A percentile compares a stretch with the other conserved stretches of the same genome.
Conservation (phyloP, 2,888 invertebrate genomes). For the Tiliacea citrago region DNA sequence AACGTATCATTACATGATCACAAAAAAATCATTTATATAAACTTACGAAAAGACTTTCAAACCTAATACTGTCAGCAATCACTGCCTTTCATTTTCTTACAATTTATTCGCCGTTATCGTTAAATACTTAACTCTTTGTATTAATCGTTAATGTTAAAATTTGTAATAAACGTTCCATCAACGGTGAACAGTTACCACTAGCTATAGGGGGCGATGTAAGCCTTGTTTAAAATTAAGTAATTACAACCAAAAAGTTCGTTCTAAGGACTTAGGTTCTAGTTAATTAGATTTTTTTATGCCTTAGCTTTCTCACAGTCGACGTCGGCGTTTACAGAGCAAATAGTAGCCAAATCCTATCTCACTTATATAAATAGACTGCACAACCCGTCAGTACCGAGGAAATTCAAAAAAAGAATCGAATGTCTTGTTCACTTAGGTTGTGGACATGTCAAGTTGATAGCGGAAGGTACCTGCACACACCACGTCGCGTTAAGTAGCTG, state of each 20-base stretch:
- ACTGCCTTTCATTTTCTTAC: slow-evolving; percentile 82
- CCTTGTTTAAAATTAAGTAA: slow-evolving; percentile 85
- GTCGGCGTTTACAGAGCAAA: slow-evolving; percentile 65
- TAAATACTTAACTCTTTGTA: slow-evolving; percentile 77
- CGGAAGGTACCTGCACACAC: slow-evolving; percentile 46
- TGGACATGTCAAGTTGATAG: slow-evolving; percentile 33
- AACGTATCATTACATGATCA: slow-evolving; percentile 50
- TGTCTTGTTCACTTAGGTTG: slow-evolving; percentile 41
- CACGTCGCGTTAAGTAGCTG: slow-evolving; percentile 47
- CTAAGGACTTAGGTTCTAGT: slow-evolving; percentile 90
- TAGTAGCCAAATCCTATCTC: slow-evolving; percentile 51
- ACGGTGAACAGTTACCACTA: slow-evolving; percentile 91
- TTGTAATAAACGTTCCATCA: slow-evolving; percentile 88
- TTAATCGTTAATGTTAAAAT: slow-evolving; percentile 86
- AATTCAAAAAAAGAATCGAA: slow-evolving; percentile 20
- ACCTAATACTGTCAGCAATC: slow-evolving; percentile 81
- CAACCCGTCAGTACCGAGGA: slow-evolving; percentile 30
- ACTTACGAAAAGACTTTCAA: slow-evolving; percentile 72
- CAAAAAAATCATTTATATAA: slow-evolving; percentile 44
- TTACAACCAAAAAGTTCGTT: slow-evolving; percentile 90
- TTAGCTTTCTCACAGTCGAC: slow-evolving; percentile 73
- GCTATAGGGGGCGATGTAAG: slow-evolving; percentile 82
- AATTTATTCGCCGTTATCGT: slow-evolving; percentile 82
- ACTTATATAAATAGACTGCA: slow-evolving; percentile 46
- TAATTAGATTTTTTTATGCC: slow-evolving; percentile 78